These are phyloP conservation scores for Eptesicus fuscus DNA, from an alignment of 2,113 vertebrate species.

Conservation along the genomic window DNA sequence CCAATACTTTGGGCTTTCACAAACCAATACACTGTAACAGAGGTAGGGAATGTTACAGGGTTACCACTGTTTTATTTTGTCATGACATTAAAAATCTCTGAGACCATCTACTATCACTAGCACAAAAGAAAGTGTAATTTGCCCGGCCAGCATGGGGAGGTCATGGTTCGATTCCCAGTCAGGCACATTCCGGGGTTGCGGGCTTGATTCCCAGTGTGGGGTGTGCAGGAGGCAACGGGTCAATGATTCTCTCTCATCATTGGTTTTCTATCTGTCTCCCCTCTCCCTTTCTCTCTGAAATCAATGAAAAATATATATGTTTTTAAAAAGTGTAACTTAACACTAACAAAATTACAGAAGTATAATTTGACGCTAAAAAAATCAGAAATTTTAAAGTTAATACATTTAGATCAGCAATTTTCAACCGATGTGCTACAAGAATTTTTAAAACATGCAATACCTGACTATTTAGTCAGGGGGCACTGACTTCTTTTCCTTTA, in stretches of 20 bases:
- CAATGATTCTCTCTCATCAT: too few species aligned
- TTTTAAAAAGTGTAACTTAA: not conserved
- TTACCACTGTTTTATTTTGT: not conserved
- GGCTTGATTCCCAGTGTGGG: too few species aligned
- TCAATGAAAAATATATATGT: too few species aligned
- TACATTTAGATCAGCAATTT: not conserved
- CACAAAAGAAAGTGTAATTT: not conserved
- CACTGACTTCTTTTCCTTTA: not conserved
- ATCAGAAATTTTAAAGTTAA: not conserved
- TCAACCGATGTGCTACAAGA: not conserved
- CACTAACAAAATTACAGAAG: not conserved
- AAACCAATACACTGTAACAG: not conserved
- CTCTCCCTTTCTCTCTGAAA: too few species aligned
- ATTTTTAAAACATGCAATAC: not conserved
- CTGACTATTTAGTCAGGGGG: not conserved
- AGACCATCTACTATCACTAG: not conserved
- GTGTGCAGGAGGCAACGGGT: too few species aligned
- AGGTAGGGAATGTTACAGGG: not conserved
- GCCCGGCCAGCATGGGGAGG: too few species aligned
- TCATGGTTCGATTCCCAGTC: too few species aligned
- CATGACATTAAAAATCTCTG: not conserved
- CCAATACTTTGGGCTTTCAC: not conserved
- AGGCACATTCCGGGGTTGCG: too few species aligned
- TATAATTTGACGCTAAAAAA: not conserved
- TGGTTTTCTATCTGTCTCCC: too few species aligned